Base-by-base conservation (phyloP, 2,888 invertebrate genomes). In the Drosophila rubida region DNA sequence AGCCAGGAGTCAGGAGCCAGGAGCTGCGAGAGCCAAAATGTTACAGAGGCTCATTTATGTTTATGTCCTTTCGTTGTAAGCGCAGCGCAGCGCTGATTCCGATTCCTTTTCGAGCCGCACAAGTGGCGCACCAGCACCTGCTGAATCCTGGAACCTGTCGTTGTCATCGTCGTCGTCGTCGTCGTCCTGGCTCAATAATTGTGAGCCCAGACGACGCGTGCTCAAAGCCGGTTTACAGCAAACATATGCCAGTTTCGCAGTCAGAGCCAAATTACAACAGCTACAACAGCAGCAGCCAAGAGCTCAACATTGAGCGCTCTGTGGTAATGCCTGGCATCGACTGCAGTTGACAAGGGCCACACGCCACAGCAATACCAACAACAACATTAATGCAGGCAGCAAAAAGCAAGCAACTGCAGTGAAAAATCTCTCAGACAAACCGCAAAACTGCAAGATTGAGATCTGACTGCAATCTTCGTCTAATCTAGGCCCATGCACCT, bases 1-100 rank as follows among this genome's bases (percentile, higher is more conserved):
- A 62, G 73, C 14, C 19, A 61, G 48, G 67, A 68, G 74, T 4
- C n/a, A 51, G 51, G 37, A 55, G 57, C 32, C 46, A 73, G 66
- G 46, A 72, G 73, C 14, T 13, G 55, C 48, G 61, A 63, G 68
- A 60, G 37, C 64, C 72, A 78, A 78, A 27, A 8, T 78, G 80
- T 85, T 78, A 85, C 85, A 78, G 81, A 86, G 78, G 80, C 86
- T 85, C 87, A 85, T 86, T 87, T 86, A 87, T 87, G 85, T 86
- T 85, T 83, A 86, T 86, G 87, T 86, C 85, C 85, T 85, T 85
- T 85, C 80, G 85, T 80, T 84, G 87, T 80, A 78, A 78, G 78
- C 59, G 27, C 55, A 19, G 19, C 19, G 19, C 81, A 32, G 32
- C 82, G 82, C 83, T 86, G 85, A 83, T 87, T 77, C 85, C 78